phyloP scores from a whole-genome alignment of 1,140 invertebrate genomes.

The Lordiphosa mommai region DNA sequence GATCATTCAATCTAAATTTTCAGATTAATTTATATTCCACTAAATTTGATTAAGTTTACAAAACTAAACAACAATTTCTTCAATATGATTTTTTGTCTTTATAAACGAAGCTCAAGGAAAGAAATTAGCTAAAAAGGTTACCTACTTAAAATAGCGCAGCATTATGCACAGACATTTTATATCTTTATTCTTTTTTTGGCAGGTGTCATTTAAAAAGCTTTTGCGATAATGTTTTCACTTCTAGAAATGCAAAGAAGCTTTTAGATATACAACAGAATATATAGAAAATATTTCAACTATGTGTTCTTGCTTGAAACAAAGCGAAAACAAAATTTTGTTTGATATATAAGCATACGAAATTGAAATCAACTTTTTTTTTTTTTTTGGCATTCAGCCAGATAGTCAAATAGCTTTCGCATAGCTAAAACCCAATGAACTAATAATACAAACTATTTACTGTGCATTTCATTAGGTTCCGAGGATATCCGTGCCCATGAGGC shows the following conservation, averaged over 20 bases:
- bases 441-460: constrained; percentile 9
- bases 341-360: constrained; percentile 30
- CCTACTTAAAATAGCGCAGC: constrained; percentile 18
- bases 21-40: too few species aligned
- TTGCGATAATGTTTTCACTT: constrained; percentile 13
- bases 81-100: too few species aligned
- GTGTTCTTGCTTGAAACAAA: constrained; percentile 59
- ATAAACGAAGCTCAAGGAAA: too few species aligned
- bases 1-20: too few species aligned
- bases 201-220: constrained; percentile 67
- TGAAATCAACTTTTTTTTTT: constrained; percentile 54
- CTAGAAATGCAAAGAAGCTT: constrained; percentile 9
- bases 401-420: constrained; percentile 56
- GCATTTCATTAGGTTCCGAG: constrained; percentile 86
- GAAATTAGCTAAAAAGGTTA: constrained; percentile 31
- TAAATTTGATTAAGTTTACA: too few species aligned
- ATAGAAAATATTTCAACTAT: constrained; percentile 66
- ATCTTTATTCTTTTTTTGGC: constrained; percentile 37
- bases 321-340: constrained; percentile 29
- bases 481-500: constrained; percentile 91
- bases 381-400: constrained; percentile 57
- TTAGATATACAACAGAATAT: constrained; percentile 11
- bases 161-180: constrained; percentile 1
- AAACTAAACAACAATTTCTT: too few species aligned
- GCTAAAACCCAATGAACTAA: constrained; percentile 54